Percentiles rank a stretch among this genome's conserved stretches.
Conservation (phyloP, 2,797 vertebrate species). For the Chloroceryle amazona region DNA sequence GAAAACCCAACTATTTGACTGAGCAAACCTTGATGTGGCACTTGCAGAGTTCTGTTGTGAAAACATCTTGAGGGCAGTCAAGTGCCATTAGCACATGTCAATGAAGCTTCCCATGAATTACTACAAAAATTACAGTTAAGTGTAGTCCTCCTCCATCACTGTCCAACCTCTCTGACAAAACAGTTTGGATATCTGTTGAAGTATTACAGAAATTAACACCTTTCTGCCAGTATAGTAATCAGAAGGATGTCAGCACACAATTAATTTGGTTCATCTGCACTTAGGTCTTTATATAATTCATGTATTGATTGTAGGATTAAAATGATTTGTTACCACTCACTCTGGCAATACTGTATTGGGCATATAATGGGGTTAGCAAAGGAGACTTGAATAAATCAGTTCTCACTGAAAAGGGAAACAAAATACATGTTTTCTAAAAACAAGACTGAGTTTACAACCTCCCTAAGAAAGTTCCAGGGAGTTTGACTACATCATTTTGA, state of each 20-base stretch:
- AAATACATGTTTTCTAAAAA: background rate
- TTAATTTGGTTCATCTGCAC: conserved; percentile 90
- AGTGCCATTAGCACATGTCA: conserved; percentile 89
- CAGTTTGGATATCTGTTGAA: conserved; percentile 87
- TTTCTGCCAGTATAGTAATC: conserved; percentile 89
- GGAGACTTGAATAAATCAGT: background rate
- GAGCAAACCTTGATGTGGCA: conserved; percentile 85
- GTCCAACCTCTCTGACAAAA: conserved; percentile 86
- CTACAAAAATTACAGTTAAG: conserved; percentile 83
- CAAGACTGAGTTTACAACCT: background rate
- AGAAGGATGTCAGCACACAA: conserved; percentile 87
- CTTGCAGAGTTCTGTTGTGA: conserved; percentile 83
- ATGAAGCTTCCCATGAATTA: conserved; percentile 84
- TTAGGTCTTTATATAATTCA: conserved; percentile 88
- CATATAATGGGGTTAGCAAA: background rate
- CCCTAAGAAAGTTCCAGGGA: background rate
- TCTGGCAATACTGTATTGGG: background rate
- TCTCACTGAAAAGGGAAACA: background rate
- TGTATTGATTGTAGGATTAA: conserved; percentile 86
- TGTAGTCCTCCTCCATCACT: conserved; percentile 82
- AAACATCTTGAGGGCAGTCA: conserved; percentile 89
- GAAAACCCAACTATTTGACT: conserved; percentile 72
- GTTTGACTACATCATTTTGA: background rate
- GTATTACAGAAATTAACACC: conserved; percentile 88
- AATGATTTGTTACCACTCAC: conserved; percentile 58